phyloP scores from a whole-genome alignment of 30 jellyfish, hydroid and myxozoan species.

The Turritopsis rubra region DNA sequence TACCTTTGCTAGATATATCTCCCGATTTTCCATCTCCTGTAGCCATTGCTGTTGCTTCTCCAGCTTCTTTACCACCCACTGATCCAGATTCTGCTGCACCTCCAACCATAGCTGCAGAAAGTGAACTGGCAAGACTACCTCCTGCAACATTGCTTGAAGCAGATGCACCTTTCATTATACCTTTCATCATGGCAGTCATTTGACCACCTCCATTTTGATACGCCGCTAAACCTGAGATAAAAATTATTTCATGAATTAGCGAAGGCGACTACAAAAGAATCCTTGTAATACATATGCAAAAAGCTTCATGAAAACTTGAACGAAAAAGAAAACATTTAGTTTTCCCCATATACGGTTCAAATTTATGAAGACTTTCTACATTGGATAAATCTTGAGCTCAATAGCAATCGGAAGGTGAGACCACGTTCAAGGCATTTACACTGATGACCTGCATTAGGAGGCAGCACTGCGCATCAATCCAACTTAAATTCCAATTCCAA shows the following conservation, averaged over 20 bases:
- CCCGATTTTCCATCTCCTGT: slow-evolving; percentile 23
- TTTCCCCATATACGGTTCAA: too few relatives aligned
- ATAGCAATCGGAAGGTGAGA: too few relatives aligned
- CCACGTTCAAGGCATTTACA: too few relatives aligned
- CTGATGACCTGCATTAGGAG: too few relatives aligned
- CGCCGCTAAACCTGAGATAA: not conserved
- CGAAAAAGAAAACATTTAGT: too few relatives aligned
- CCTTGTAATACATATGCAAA: too few relatives aligned
- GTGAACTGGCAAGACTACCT: slow-evolving; percentile 38
- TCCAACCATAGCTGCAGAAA: slow-evolving; percentile 39
- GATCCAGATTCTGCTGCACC: slow-evolving; percentile 24
- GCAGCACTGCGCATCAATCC: too few relatives aligned
- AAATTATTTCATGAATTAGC: not conserved
- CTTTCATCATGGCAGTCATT: slow-evolving; percentile 21
- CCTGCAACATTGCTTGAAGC: slow-evolving; percentile 54
- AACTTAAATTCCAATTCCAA: too few relatives aligned
- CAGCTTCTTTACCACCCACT: slow-evolving; percentile 13
- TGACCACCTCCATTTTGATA: slow-evolving; percentile 9
- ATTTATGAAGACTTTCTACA: too few relatives aligned
- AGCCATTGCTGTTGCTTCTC: slow-evolving; percentile 17
- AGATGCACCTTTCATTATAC: slow-evolving; percentile 35
- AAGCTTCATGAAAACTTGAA: too few relatives aligned
- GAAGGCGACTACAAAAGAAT: too few relatives aligned
- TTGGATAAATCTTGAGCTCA: too few relatives aligned
- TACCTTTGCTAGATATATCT: slow-evolving; percentile 14